Evolutionary conservation across 2,888 invertebrate species (phyloP).

Genomic region (Leucophora obtusa): DNA sequence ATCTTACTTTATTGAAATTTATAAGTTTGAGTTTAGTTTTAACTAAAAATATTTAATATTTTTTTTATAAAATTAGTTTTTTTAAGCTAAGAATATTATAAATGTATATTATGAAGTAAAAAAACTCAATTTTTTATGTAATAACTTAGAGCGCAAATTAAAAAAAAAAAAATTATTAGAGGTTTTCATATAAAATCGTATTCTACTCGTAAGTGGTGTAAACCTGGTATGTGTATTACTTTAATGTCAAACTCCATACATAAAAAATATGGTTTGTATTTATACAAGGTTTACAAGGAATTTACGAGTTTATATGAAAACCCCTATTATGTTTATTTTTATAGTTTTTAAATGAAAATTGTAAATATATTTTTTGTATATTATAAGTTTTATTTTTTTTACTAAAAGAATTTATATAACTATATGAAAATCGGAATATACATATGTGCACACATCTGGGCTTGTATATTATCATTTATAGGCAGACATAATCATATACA

Average conservation of each 20-base stretch:
- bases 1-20: neutral
- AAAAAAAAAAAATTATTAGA: no score
- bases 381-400: neutral
- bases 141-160: neutral
- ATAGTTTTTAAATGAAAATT: neutral
- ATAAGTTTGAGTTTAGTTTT: neutral
- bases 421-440: no score
- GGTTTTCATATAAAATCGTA: no score
- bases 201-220: no score
- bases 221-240: no score
- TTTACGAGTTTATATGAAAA: neutral
- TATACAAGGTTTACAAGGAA: no score
- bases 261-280: no score
- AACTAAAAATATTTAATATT: neutral
- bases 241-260: no score
- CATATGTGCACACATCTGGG: no score
- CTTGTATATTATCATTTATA: no score
- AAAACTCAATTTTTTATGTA: slow-evolving; percentile 1
- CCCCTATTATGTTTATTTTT: neutral
- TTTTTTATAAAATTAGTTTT: neutral
- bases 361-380: neutral
- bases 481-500: no score
- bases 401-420: neutral
- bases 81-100: neutral
- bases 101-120: neutral